Evolutionary conservation across 2,888 invertebrate species (phyloP), one percentile per base, ranked within the genome.

Genomic region (Aphodius sticticus): DNA sequence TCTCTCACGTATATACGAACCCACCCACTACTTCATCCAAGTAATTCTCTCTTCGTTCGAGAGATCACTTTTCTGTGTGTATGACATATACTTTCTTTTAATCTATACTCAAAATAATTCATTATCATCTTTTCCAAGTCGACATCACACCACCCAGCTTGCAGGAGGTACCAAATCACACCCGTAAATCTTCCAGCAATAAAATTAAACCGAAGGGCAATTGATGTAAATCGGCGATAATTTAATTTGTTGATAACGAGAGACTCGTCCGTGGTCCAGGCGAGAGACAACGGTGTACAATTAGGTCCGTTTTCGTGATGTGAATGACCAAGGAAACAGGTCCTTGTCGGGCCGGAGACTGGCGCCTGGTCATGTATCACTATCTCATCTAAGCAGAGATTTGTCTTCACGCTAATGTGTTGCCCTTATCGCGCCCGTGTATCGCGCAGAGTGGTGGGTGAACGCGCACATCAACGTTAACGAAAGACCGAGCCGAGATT

Each of bases 321-420:
- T 53, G 53, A 53, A 53, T 53, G 53, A 53, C 53, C 53, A 53
- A 53, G 53, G 53, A 53, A 53, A 53, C 53, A 53, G 53, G 53
- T 53, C 53, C 53, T 12, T 9, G 53, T 53, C 53, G 7, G 53
- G 53, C 12, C 53, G 53, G 1, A 53, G 53, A 53, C 53, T 53
- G 53, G 53, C 53, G 53, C 53, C 53, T 53, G 53, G 12, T 12
- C 53, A 53, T 53, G 53, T 53, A 53, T 53, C 53, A 53, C 53
- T 53, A 53, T 53, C 53, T 53, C 53, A 53, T 53, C 53, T 53
- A 53, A 53, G 53, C 53, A 12, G 53, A 53, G 53, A 53, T 53
- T 53, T 53, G 53, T 53, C 53, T 53, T 53, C 53, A 5, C 53
- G 53, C 53, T 53, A 53, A 53, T 12, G 53, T 53, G 53, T 53